Evolutionary conservation across 1,140 invertebrate species (phyloP), one percentile per base, ranked within the genome.

Genomic region (Drepana arcuata): DNA sequence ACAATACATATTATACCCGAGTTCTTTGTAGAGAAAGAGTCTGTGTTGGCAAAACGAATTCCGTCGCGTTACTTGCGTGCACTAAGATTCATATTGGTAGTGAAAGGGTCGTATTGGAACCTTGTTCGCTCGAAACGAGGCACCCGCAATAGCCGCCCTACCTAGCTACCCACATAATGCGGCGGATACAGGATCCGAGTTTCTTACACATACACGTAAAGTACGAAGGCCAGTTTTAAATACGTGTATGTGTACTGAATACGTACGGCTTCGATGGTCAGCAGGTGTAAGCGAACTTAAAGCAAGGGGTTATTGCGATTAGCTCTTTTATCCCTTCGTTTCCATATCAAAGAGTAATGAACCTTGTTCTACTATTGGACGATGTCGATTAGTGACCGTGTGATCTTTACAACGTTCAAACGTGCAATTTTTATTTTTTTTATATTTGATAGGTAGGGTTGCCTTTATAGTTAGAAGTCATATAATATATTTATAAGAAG

Each of bases 301-400:
- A 73, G 72, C 61, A 73, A 79, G 73, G 78, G 78, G 78, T 73
- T 78, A 78, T 79, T 74, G 73, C 74, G 74, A 79, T 82, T 78
- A 78, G 79, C 74, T 79, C 73, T 75, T 82, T 82, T 82, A 79
- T 82, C 78, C 74, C 74, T 78, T 79, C 73, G 74, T 82, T 82
- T 82, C 74, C 74, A 82, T 82, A 79, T 79, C 70, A 79, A 79
- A 78, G 78, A 82, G 74, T 82, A 82, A 79, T 82, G 78, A 82
- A 82, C 78, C 74, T 82, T 79, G 70, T 78, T 79, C 59, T 61
- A 68, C 66, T 77, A 77, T 68, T 73, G 62, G 72, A 67, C 61
- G 46, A 59, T 62, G 72, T 73, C 73, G 66, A 81, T 81, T 69
- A 68, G 69, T 63, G 64, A 81, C 71, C 70, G 70, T 81, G 77